A percentile compares a stretch with the other conserved stretches of the same genome.
Evolutionary conservation across 2,797 vertebrate species (phyloP).

Genomic region (Xenopus petersii): DNA sequence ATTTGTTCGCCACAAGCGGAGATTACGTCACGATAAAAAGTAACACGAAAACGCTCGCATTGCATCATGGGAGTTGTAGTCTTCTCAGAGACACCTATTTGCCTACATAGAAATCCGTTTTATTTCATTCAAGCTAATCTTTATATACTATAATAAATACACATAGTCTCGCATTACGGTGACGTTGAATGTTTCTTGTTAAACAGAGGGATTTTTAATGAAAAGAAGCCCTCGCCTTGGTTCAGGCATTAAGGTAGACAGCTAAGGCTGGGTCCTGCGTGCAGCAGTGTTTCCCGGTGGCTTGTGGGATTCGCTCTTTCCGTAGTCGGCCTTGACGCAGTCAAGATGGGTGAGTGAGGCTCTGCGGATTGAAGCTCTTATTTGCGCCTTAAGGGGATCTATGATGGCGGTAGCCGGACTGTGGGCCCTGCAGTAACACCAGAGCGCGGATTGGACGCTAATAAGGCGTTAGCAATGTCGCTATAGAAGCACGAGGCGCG

Average conservation of each 20-base stretch:
- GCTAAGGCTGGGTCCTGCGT: constrained; percentile 40
- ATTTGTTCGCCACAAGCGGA: too few relatives aligned
- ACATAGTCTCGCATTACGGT: neutral
- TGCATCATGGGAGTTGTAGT: constrained; percentile 38
- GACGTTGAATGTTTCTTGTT: neutral
- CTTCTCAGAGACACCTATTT: neutral
- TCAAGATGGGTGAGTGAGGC: constrained; percentile 59
- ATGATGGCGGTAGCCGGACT: neutral
- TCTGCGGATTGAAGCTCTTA: accelerated
- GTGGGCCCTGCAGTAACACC: neutral
- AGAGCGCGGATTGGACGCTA: accelerated
- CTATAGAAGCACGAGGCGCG: neutral
- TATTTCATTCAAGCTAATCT: neutral
- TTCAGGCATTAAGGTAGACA: constrained; percentile 45
- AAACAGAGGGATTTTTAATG: neutral
- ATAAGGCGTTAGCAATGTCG: accelerated
- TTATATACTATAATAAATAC: neutral
- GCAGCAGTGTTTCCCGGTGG: constrained; percentile 41
- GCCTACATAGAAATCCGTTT: neutral
- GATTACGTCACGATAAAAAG: too few relatives aligned
- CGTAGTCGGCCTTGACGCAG: constrained; percentile 19
- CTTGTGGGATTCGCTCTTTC: constrained; percentile 52
- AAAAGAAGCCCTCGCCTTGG: too few relatives aligned
- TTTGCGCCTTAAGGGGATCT: neutral
- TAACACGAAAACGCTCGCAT: too few relatives aligned